Percentiles rank a stretch among this genome's conserved stretches.
Conservation (phyloP, 1,140 invertebrate species). For the Bombus consobrinus region DNA sequence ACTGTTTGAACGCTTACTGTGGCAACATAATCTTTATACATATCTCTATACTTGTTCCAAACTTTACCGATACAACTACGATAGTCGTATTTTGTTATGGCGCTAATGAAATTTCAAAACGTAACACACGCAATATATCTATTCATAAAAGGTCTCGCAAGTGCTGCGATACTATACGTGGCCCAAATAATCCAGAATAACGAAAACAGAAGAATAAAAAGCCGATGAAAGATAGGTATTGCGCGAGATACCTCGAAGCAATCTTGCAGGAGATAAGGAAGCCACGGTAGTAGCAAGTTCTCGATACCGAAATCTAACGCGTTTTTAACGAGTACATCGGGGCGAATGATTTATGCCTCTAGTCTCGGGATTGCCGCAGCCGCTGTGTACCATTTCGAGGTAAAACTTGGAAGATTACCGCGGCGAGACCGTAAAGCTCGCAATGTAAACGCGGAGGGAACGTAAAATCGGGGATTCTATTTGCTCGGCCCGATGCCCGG, state of each 20-base stretch:
- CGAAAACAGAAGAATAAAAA: background rate
- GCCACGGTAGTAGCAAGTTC: background rate
- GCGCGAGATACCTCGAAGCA: background rate
- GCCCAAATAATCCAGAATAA: background rate
- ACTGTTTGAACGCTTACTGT: no score
- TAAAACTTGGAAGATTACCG: slow-evolving; percentile 20
- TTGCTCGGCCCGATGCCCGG: background rate
- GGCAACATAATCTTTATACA: no score
- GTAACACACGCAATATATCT: no score
- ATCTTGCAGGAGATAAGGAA: background rate
- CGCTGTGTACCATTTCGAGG: background rate
- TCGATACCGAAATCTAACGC: slow-evolving; percentile 20
- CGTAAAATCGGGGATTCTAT: slow-evolving; percentile 9
- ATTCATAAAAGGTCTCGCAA: no score
- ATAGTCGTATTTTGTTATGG: no score
- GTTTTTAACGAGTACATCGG: slow-evolving; percentile 28
- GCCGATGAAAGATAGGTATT: background rate
- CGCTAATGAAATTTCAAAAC: no score
- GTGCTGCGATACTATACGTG: no score
- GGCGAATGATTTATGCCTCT: background rate
- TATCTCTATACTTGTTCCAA: no score
- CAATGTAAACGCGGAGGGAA: background rate
- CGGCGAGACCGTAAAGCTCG: slow-evolving; percentile 4
- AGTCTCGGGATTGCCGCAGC: background rate
- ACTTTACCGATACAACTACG: no score